phyloP scores from a whole-genome alignment of 2,113 vertebrate genomes.

The Camelus dromedarius region DNA sequence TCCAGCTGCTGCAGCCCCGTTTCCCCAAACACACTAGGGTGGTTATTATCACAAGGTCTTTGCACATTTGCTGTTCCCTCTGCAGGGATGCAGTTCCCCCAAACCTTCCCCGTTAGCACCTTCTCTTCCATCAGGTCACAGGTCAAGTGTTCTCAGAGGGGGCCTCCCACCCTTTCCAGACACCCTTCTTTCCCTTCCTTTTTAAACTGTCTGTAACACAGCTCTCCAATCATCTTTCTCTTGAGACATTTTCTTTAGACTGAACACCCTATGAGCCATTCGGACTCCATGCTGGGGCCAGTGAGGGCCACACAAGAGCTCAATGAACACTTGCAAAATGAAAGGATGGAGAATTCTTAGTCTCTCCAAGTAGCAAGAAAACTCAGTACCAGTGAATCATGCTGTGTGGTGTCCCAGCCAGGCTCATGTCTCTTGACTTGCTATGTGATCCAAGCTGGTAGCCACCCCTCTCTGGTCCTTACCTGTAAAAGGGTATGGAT shows the following conservation, averaged over 20 bases:
- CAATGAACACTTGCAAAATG: constrained; percentile 1
- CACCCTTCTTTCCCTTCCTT: not conserved
- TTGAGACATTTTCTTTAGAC: not conserved
- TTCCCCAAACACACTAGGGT: not conserved
- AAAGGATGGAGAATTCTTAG: not conserved
- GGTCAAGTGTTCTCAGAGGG: not conserved
- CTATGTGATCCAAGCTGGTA: not conserved
- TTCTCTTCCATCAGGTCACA: not conserved
- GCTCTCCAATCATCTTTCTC: not conserved
- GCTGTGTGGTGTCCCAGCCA: not conserved
- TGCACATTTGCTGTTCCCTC: not conserved
- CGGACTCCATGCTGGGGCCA: not conserved
- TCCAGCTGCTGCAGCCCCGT: not conserved
- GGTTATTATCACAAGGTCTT: not conserved
- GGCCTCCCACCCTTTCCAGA: not conserved
- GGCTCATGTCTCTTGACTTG: not conserved
- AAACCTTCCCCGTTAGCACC: not conserved
- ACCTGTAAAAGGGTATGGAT: not conserved
- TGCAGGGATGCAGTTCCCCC: not conserved
- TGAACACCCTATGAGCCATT: not conserved
- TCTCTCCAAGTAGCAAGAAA: not conserved
- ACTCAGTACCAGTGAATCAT: not conserved
- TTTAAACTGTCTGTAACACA: not conserved
- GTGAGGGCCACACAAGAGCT: not conserved
- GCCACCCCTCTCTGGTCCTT: not conserved